A percentile compares a stretch with the other conserved stretches of the same genome.
Evolutionary conservation across 2,113 vertebrate species (phyloP).

Genomic region (Andinoacara biseriatus): DNA sequence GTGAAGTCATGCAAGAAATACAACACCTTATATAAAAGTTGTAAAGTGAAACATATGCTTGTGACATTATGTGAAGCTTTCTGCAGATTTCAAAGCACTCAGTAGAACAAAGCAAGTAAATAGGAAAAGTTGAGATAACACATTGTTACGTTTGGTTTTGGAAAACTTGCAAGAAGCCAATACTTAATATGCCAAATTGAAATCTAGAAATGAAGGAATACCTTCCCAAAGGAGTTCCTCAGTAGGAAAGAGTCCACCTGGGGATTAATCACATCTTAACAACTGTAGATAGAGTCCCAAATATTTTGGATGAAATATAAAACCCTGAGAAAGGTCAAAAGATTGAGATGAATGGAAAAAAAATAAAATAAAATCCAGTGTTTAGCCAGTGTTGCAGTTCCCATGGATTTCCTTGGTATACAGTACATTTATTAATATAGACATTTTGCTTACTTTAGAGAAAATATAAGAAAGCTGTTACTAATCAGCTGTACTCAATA

Average conservation of each 20-base stretch:
- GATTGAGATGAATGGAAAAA: rapidly evolving
- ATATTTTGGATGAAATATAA: background rate
- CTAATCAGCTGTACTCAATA: background rate
- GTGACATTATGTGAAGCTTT: background rate
- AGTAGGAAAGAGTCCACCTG: background rate
- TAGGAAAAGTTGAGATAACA: background rate
- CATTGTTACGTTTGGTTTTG: background rate
- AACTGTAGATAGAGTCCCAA: background rate
- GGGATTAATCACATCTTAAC: background rate
- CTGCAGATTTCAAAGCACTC: background rate
- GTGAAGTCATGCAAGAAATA: background rate
- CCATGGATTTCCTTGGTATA: background rate
- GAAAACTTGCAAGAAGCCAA: background rate
- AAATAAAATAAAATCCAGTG: background rate
- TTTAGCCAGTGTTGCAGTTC: background rate
- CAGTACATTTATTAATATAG: background rate
- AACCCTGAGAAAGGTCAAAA: background rate
- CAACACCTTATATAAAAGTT: conserved; percentile 3
- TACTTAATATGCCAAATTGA: background rate
- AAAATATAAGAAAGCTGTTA: background rate
- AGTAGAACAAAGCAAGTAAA: background rate
- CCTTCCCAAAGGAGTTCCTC: background rate
- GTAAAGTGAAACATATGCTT: conserved; percentile 2
- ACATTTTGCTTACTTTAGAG: background rate
- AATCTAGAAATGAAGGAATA: background rate